A percentile compares a stretch with the other conserved stretches of the same genome.
Conservation (phyloP, 1,140 invertebrate genomes). For the Saccostrea cuccullata region DNA sequence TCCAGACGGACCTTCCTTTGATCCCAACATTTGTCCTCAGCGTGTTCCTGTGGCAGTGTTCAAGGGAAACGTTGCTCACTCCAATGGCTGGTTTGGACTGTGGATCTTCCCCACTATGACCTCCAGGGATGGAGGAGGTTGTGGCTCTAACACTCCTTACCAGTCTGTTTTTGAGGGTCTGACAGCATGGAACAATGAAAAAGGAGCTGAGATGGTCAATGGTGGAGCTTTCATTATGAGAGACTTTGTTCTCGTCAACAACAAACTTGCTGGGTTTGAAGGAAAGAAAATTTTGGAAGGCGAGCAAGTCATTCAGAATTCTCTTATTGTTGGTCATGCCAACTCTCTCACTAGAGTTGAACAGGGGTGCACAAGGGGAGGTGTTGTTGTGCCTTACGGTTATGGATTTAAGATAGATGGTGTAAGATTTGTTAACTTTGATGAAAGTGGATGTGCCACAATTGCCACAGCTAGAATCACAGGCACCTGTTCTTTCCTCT, state of each 20-base stretch:
- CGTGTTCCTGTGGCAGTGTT: slow-evolving; percentile 68
- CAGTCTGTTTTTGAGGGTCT: slow-evolving; percentile 63
- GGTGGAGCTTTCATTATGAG: slow-evolving; percentile 68
- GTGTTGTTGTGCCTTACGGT: slow-evolving; percentile 68
- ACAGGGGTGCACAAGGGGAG: slow-evolving; percentile 58
- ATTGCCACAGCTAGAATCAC: slow-evolving; percentile 63
- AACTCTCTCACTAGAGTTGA: slow-evolving; percentile 30
- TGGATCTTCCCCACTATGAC: slow-evolving; percentile 75
- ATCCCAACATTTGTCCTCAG: slow-evolving; percentile 67
- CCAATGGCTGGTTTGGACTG: slow-evolving; percentile 76
- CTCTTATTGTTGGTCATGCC: slow-evolving; percentile 62
- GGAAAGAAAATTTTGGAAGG: slow-evolving; percentile 59
- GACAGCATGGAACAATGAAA: slow-evolving; percentile 73
- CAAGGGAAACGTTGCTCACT: slow-evolving; percentile 76
- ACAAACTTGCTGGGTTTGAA: slow-evolving; percentile 70
- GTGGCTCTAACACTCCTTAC: slow-evolving; percentile 46
- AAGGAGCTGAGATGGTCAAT: slow-evolving; percentile 73
- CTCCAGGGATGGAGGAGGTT: slow-evolving; percentile 65
- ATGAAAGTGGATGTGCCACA: slow-evolving; percentile 54
- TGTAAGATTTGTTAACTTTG: slow-evolving; percentile 55
- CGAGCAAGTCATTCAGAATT: slow-evolving; percentile 51
- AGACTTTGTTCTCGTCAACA: slow-evolving; percentile 70
- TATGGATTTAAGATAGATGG: slow-evolving; percentile 49
- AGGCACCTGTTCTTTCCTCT: slow-evolving; percentile 61
- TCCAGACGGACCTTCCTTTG: slow-evolving; percentile 75